Evolutionary conservation across 2,797 vertebrate species (phyloP), one percentile per base, ranked within the genome.

Genomic region (Lepus oiostolus): DNA sequence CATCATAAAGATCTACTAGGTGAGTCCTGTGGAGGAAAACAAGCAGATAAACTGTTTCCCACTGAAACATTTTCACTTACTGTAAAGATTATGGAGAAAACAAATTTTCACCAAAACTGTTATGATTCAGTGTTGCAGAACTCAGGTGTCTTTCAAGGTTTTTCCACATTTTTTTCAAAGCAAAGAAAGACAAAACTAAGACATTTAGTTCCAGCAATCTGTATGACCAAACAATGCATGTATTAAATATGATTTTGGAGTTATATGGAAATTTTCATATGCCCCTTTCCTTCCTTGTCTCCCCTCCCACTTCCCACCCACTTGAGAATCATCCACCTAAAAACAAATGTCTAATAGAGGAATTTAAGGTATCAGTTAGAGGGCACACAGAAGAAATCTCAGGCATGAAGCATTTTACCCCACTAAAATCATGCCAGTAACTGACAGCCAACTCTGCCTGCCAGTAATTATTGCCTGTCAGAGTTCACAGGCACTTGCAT

Each of bases 401-500:
- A 70, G 54, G 68, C 17, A 1, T 8, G 50, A 85, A 82, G 77
- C 47, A 71, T 90, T 91, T 91, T 82, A 67, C 60, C 32, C 65
- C 74, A 62, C 62, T 68, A 38, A 91, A 93, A 77, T 91, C 75
- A 11, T 72, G 5, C 67, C 26, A 67, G 60, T 28, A 88, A 52
- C 65, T 96, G 94, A 96, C 88, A 70, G 85, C 58, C 28, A 75
- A 62, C 63, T 90, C 74, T 96, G 72, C 65, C 81, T 76, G 67
- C 47, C 81, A 22, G 85, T 93, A 93, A 95, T 88, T 94, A 86
- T 30, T 90, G 62, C 92, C 88, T 86, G 92, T 93, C 94, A 94
- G 92, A 80, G 93, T 95, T 93, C 92, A 95, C 32, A 93, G 94
- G 58, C 75, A 54, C 85, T 94, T 77, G 74, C 63, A 58, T 95